Conservation (phyloP, 2,113 vertebrate genomes). For the Atlantisia rogersi region DNA sequence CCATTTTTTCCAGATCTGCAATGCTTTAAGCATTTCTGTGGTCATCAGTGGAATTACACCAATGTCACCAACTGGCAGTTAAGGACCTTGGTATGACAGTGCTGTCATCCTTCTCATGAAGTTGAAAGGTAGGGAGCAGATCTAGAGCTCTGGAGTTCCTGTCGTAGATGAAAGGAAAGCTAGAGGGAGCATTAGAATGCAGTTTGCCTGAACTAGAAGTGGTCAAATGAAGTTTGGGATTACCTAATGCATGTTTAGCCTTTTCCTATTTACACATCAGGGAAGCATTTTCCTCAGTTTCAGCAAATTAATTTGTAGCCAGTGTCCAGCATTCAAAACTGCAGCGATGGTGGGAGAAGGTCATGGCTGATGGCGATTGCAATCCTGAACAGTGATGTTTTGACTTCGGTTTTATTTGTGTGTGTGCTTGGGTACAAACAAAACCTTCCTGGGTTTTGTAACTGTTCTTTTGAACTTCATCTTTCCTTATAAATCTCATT, state of each 20-base stretch:
- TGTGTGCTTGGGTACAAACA: conserved; percentile 35
- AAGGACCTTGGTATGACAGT: background rate
- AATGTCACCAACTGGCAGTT: background rate
- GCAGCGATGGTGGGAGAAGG: background rate
- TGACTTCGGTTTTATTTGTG: conserved; percentile 43
- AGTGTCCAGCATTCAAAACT: background rate
- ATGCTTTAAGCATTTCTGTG: background rate
- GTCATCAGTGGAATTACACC: background rate
- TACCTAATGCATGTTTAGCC: background rate
- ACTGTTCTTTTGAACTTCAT: conserved; percentile 58
- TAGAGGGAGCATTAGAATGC: background rate
- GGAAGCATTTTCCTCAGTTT: conserved; percentile 51
- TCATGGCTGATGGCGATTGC: background rate
- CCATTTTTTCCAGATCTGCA: background rate
- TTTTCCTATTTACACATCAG: conserved; percentile 52
- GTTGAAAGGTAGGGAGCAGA: background rate
- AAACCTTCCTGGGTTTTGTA: conserved; percentile 48
- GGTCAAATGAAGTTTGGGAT: background rate
- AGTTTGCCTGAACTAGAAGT: background rate
- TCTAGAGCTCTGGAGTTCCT: background rate
- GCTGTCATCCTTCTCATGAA: background rate
- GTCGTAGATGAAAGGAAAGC: background rate
- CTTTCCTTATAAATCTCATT: conserved; percentile 62
- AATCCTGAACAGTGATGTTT: conserved; percentile 1
- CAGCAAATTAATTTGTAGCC: conserved; percentile 2